Conservation (phyloP, 2,797 vertebrate genomes). For the Pangasius sanitwongsei region DNA sequence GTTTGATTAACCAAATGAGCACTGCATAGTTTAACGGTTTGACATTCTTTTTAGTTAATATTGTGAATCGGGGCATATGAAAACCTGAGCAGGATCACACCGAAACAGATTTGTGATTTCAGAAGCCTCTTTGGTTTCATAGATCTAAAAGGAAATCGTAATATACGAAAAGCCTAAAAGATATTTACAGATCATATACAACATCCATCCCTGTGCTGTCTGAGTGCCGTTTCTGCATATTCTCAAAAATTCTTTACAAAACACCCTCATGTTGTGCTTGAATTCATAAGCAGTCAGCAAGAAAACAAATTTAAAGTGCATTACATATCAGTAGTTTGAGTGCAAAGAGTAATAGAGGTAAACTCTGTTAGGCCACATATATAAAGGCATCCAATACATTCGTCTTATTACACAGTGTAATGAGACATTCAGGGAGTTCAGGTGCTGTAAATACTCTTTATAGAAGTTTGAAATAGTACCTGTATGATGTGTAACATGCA, state of each 20-base stretch:
- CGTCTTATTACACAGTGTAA: not conserved
- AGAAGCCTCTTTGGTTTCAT: constrained; percentile 72
- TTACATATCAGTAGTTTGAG: constrained; percentile 76
- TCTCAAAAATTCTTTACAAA: constrained; percentile 21
- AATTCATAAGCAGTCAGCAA: constrained; percentile 50
- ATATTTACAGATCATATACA: constrained; percentile 71
- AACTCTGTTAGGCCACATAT: constrained; percentile 45
- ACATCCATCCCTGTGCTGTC: constrained; percentile 63
- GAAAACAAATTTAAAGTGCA: constrained; percentile 72
- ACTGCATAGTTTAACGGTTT: not conserved
- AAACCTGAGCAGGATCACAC: constrained; percentile 23
- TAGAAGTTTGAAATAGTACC: not conserved
- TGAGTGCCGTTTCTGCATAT: constrained; percentile 36
- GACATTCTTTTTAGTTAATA: not conserved
- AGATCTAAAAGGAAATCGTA: constrained; percentile 51
- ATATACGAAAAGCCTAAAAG: constrained; percentile 46
- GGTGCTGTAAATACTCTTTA: not conserved
- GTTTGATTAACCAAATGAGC: constrained; percentile 10
- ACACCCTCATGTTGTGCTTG: constrained; percentile 61
- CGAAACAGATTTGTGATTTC: constrained; percentile 28
- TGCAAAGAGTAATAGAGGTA: constrained; percentile 65
- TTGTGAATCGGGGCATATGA: not conserved
- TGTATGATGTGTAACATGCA: constrained; percentile 1
- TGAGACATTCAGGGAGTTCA: not conserved
- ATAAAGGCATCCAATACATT: constrained; percentile 18